These are phyloP conservation scores for Pachydiplax longipennis DNA, from an alignment of 2,888 invertebrate species.

Conservation along the genomic window DNA sequence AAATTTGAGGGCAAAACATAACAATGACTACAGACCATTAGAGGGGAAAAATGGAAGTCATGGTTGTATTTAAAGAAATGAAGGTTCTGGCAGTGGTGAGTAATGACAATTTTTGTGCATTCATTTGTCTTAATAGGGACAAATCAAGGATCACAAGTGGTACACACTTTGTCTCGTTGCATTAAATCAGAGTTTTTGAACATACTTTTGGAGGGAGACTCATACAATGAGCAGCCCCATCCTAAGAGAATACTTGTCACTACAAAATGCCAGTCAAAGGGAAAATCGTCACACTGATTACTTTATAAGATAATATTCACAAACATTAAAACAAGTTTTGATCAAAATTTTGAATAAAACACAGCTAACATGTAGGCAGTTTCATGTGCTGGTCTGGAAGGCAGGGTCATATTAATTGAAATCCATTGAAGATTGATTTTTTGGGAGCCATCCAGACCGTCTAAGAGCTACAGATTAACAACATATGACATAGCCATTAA, in stretches of 20 bases:
- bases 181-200: conserved; percentile 1
- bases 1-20: neutral
- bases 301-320: neutral
- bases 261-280: conserved; percentile 7
- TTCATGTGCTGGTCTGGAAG: conserved; percentile 17
- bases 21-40: neutral
- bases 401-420: neutral
- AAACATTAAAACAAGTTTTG: neutral
- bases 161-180: neutral
- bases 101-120: conserved; percentile 39
- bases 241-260: neutral
- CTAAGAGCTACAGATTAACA: neutral
- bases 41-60: conserved; percentile 14
- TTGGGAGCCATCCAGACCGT: neutral
- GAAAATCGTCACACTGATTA: neutral
- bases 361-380: conserved; percentile 16
- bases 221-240: conserved; percentile 8
- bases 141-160: conserved; percentile 17
- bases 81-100: conserved; percentile 32
- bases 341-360: neutral
- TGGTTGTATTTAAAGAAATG: conserved; percentile 9
- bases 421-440: neutral
- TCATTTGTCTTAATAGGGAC: conserved; percentile 15
- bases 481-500: neutral
- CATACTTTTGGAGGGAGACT: neutral